Evolutionary conservation across 1,140 invertebrate species (phyloP).

Genomic region (Belonocnema kinseyi): DNA sequence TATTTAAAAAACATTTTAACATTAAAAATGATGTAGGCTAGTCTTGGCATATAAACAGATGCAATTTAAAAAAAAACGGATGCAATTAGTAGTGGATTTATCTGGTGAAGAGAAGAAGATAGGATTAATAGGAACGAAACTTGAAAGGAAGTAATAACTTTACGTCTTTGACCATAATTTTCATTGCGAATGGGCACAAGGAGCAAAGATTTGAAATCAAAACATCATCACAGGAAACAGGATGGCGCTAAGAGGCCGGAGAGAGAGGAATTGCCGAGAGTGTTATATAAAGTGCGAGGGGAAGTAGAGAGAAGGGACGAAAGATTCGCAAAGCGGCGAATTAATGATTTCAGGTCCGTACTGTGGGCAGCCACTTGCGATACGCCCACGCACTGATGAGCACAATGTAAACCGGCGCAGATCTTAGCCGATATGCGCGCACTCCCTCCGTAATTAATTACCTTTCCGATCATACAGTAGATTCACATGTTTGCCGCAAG

Average conservation of each 20-base stretch:
- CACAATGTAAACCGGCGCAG: constrained; percentile 64
- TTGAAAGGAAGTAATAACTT: constrained; percentile 11
- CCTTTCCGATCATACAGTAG: constrained; percentile 46
- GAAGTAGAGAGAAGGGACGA: constrained; percentile 45
- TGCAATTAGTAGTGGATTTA: background rate
- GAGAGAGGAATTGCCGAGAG: background rate
- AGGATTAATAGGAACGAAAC: background rate
- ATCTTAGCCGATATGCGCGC: constrained; percentile 67
- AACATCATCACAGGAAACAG: constrained; percentile 22
- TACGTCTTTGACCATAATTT: background rate
- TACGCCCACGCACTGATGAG: constrained; percentile 66
- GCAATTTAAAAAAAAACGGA: no score
- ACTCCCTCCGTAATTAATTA: constrained; percentile 69
- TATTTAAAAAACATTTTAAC: no score
- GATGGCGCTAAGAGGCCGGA: constrained; percentile 1
- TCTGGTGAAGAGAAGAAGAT: background rate
- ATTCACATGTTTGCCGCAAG: background rate
- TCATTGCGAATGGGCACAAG: constrained; percentile 3
- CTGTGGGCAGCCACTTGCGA: constrained; percentile 58
- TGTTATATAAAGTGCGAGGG: background rate
- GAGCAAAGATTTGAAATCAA: constrained; percentile 7
- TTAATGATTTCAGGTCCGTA: constrained; percentile 63
- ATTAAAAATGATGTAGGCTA: no score
- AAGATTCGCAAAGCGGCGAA: constrained; percentile 52
- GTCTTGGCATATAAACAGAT: no score